Conservation (phyloP, 1,140 invertebrate genomes). For the Bicyclus anynana region DNA sequence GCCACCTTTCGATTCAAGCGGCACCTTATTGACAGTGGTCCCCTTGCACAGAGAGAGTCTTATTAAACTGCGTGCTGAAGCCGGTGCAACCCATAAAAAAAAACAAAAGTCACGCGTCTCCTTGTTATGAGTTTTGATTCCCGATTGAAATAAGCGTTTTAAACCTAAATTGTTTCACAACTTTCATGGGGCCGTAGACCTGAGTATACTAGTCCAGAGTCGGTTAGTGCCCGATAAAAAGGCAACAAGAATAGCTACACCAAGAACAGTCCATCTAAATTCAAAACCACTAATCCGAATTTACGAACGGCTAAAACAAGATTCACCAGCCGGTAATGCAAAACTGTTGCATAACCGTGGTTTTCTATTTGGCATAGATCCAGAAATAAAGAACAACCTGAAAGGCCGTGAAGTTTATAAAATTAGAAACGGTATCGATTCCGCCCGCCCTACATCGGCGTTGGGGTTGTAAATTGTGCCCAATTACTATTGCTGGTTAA, state of each 20-base stretch:
- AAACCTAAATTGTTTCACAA: too few relatives aligned
- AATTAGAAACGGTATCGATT: conserved; percentile 32
- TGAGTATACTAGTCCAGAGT: too few relatives aligned
- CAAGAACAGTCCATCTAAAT: neutral
- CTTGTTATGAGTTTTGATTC: too few relatives aligned
- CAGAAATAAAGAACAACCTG: conserved; percentile 25
- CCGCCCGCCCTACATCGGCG: conserved; percentile 8
- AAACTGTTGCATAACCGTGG: conserved; percentile 5
- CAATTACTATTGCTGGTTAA: conserved; percentile 4
- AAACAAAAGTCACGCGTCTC: too few relatives aligned
- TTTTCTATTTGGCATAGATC: conserved; percentile 23
- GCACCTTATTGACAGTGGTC: too few relatives aligned
- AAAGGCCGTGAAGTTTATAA: conserved; percentile 27
- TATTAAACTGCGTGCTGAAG: too few relatives aligned
- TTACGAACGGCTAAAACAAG: neutral
- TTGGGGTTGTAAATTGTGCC: neutral
- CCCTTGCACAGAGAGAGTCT: too few relatives aligned
- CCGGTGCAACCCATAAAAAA: too few relatives aligned
- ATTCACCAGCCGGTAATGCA: neutral
- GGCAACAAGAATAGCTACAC: too few relatives aligned
- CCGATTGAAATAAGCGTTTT: too few relatives aligned
- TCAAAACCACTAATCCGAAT: neutral
- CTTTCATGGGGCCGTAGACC: too few relatives aligned
- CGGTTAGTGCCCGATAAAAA: neutral
- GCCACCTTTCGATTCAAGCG: too few relatives aligned